Percentiles rank a stretch among this genome's conserved stretches.
These are phyloP conservation scores for Rhamnusium bicolor DNA, from an alignment of 2,888 invertebrate genomes.

Conservation along the genomic window DNA sequence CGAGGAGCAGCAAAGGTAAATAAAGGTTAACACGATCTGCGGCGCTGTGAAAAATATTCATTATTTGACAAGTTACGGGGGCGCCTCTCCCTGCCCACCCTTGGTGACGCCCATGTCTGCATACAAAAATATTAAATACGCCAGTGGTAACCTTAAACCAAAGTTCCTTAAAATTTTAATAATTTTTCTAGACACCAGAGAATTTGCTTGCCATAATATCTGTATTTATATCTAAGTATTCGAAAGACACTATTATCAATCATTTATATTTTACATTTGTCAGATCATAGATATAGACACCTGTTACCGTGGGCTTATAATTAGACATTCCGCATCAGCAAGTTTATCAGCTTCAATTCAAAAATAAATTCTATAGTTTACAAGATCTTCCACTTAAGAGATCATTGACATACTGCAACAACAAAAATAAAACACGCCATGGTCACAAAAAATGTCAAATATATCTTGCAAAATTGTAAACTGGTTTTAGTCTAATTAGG, in stretches of 20 bases:
- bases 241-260: not conserved
- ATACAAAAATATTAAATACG: too few species aligned
- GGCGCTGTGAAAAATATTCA: too few species aligned
- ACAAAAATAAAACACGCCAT: slow-evolving; percentile 15
- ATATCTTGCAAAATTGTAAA: slow-evolving; percentile 26
- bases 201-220: not conserved
- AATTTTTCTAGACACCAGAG: not conserved
- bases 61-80: too few species aligned
- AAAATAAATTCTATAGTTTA: not conserved
- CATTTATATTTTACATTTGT: not conserved
- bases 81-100: too few species aligned
- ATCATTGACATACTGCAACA: slow-evolving; percentile 16
- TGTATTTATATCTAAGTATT: too few species aligned
- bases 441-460: slow-evolving; percentile 24
- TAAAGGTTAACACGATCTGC: too few species aligned
- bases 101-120: too few species aligned
- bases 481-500: slow-evolving; percentile 19
- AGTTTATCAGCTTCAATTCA: not conserved
- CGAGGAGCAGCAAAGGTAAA: too few species aligned
- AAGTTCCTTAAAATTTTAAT: not conserved
- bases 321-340: not conserved
- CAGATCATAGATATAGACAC: not conserved
- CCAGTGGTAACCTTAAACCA: not conserved
- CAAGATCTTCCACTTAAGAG: slow-evolving; percentile 2
- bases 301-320: not conserved